Conservation (phyloP, 2,888 invertebrate genomes). For the Torymus aiolomorphi region DNA sequence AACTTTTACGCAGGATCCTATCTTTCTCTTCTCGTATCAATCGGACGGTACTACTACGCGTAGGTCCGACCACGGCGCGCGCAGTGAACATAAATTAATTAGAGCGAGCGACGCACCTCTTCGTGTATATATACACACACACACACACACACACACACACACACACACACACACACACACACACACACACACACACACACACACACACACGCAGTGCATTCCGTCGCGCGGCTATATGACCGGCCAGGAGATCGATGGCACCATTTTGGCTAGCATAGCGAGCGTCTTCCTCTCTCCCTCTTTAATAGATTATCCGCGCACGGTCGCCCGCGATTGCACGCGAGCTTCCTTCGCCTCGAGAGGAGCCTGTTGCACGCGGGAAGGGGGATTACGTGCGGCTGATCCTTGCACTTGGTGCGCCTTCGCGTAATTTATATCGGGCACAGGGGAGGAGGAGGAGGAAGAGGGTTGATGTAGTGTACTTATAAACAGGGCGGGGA, state of each 20-base stretch:
- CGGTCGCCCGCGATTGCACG: conserved; percentile 62
- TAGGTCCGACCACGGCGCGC: neutral
- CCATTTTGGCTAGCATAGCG: conserved; percentile 1
- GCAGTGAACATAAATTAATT: conserved; percentile 28
- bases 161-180: no score
- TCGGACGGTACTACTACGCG: no score
- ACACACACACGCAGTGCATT: no score
- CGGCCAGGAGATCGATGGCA: conserved; percentile 9
- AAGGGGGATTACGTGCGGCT: conserved; percentile 3
- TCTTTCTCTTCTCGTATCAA: neutral
- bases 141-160: no score
- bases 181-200: no score
- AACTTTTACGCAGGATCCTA: no score
- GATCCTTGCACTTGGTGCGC: conserved; percentile 23
- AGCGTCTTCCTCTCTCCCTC: neutral
- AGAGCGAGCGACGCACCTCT: neutral
- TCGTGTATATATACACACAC: no score
- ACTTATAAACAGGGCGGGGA: conserved; percentile 6
- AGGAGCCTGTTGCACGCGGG: conserved; percentile 31
- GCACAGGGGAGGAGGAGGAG: neutral
- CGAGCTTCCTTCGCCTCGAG: conserved; percentile 51
- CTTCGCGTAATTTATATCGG: conserved; percentile 18
- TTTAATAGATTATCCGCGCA: conserved; percentile 64
- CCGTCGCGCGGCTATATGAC: no score
- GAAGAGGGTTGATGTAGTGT: neutral